Percentiles rank a stretch among this genome's conserved stretches.
These are phyloP conservation scores for Antheraea yamamai DNA, from an alignment of 2,888 invertebrate genomes.

Conservation along the genomic window DNA sequence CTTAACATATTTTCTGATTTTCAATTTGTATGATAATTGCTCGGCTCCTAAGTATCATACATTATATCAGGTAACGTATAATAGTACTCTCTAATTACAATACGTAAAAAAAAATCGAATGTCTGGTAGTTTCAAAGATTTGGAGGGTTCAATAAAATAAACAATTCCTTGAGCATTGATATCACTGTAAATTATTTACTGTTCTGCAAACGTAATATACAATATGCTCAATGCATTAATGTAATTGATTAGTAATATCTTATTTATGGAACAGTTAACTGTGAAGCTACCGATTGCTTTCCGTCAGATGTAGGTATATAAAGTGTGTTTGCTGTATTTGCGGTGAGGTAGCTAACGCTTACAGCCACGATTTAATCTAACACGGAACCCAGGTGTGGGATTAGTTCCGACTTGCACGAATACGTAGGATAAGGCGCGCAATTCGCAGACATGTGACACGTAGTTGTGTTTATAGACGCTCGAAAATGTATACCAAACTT, in stretches of 20 bases:
- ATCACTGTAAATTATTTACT: background rate
- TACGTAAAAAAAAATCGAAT: no score
- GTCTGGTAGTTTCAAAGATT: no score
- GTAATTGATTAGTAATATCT: background rate
- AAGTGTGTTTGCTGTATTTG: slow-evolving; percentile 31
- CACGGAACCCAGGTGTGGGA: slow-evolving; percentile 47
- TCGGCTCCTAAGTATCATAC: no score
- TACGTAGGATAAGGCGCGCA: slow-evolving; percentile 33
- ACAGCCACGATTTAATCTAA: slow-evolving; percentile 39
- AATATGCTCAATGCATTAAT: background rate
- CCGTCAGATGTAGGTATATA: background rate
- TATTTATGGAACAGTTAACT: background rate
- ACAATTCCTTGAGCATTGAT: no score
- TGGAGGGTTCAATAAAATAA: no score
- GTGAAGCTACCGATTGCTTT: background rate
- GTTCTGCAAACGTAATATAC: background rate
- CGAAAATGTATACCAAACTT: slow-evolving; percentile 16
- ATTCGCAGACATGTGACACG: background rate
- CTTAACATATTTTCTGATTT: no score
- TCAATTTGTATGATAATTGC: no score
- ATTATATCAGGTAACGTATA: no score
- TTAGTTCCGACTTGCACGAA: slow-evolving; percentile 41
- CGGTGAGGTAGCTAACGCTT: slow-evolving; percentile 29
- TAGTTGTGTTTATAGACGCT: slow-evolving; percentile 11
- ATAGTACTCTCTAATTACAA: no score